Percentiles rank a stretch among this genome's conserved stretches.
These are phyloP conservation scores for Cryptus armator DNA, from an alignment of 2,888 invertebrate genomes.

Conservation along the genomic window DNA sequence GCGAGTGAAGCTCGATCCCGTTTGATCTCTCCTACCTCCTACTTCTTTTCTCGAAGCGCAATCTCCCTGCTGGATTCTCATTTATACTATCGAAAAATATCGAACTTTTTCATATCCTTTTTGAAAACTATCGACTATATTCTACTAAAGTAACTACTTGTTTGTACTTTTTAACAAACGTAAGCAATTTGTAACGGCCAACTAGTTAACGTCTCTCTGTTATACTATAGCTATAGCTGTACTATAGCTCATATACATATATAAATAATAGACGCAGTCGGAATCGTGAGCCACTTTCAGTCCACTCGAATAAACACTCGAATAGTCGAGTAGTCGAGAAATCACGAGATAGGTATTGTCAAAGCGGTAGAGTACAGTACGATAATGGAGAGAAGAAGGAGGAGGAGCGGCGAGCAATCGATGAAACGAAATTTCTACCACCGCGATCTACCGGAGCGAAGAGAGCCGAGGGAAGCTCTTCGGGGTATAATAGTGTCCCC, in stretches of 20 bases:
- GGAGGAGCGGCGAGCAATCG: constrained; percentile 34
- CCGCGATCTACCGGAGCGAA: too few species aligned
- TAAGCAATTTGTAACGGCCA: too few species aligned
- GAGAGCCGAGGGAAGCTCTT: constrained; percentile 21
- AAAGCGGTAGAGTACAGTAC: constrained; percentile 12
- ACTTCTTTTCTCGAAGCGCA: too few species aligned
- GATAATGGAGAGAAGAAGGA: neutral
- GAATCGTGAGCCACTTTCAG: constrained; percentile 55
- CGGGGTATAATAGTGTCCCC: constrained; percentile 52
- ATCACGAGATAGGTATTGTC: constrained; percentile 24
- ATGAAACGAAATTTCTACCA: constrained; percentile 48
- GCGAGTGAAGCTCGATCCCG: constrained; percentile 61
- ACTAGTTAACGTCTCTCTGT: too few species aligned
- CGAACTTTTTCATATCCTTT: too few species aligned
- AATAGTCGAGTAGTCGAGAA: constrained; percentile 51
- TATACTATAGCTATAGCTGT: too few species aligned
- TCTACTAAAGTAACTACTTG: too few species aligned
- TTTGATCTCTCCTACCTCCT: constrained; percentile 73
- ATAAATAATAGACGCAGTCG: constrained; percentile 27
- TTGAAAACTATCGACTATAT: too few species aligned
- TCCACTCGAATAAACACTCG: constrained; percentile 62
- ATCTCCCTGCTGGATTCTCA: constrained; percentile 15
- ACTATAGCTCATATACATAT: too few species aligned
- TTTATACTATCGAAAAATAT: too few species aligned
- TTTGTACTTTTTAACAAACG: too few species aligned